These are phyloP conservation scores for Montipora capricornis DNA, from an alignment of 64 coral and sea anemone species.

Conservation along the genomic window DNA sequence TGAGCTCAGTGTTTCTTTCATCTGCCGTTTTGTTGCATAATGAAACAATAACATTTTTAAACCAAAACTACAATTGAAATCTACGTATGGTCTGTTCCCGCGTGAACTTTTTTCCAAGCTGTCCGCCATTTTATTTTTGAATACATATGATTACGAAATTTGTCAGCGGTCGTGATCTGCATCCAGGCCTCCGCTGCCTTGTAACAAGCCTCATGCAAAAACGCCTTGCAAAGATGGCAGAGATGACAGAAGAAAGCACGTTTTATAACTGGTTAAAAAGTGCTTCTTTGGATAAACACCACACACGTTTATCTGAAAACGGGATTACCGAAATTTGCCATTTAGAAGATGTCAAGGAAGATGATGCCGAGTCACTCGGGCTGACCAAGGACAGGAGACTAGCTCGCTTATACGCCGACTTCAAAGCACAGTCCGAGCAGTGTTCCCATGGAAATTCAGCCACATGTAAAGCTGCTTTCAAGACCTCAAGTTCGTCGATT, in stretches of 20 bases:
- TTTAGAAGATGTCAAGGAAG: slow-evolving; percentile 47
- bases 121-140: slow-evolving; percentile 30
- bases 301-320: slow-evolving; percentile 19
- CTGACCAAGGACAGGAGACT: not conserved
- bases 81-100: slow-evolving; percentile 22
- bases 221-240: slow-evolving; percentile 1
- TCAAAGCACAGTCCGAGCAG: slow-evolving; percentile 7
- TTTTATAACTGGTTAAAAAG: slow-evolving; percentile 16
- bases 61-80: slow-evolving; percentile 27
- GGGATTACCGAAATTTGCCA: slow-evolving; percentile 8
- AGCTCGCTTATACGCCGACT: slow-evolving; percentile 14
- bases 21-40: slow-evolving; percentile 45
- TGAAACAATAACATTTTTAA: slow-evolving; percentile 48
- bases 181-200: not conserved
- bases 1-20: slow-evolving; percentile 28
- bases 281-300: slow-evolving; percentile 35
- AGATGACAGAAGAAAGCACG: slow-evolving; percentile 12
- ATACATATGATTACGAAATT: slow-evolving; percentile 13
- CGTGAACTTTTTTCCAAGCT: slow-evolving; percentile 1
- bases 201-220: not conserved
- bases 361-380: slow-evolving; percentile 24
- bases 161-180: too few relatives aligned
- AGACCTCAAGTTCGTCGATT: slow-evolving; percentile 8
- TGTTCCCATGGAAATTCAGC: slow-evolving; percentile 3
- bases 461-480: slow-evolving; percentile 9